Evolutionary conservation across 2,113 vertebrate genomes (phyloP).

Genomic region (Cavia aperea): DNA sequence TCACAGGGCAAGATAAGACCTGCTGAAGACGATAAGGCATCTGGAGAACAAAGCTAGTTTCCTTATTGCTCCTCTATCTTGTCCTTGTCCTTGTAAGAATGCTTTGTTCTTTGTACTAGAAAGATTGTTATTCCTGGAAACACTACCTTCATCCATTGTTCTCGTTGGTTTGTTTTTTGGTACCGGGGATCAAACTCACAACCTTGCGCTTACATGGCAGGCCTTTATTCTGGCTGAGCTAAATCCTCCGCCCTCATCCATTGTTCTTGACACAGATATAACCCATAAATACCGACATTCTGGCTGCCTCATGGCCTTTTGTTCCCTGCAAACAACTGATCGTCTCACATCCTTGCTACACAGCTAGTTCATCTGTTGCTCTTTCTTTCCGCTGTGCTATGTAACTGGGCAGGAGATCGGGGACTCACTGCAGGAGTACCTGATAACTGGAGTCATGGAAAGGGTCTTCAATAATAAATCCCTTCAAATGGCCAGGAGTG

Average conservation of each 20-base stretch:
- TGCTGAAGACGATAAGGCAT: not conserved
- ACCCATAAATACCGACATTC: not conserved
- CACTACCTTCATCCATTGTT: not conserved
- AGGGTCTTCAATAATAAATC: not conserved
- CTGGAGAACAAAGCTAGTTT: not conserved
- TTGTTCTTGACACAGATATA: not conserved
- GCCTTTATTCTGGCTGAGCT: too few species aligned
- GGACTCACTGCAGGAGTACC: not conserved
- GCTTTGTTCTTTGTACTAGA: too few species aligned
- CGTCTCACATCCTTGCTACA: not conserved
- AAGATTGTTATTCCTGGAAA: too few species aligned
- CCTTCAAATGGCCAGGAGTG: not conserved
- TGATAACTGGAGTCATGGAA: not conserved
- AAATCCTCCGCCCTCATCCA: too few species aligned
- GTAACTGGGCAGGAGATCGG: not conserved
- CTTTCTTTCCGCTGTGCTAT: not conserved
- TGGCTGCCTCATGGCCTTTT: not conserved
- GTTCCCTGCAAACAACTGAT: not conserved
- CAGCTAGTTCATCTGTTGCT: not conserved
- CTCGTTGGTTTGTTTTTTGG: too few species aligned
- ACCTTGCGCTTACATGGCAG: too few species aligned
- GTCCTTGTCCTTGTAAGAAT: too few species aligned
- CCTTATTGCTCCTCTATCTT: too few species aligned
- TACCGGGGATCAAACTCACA: too few species aligned
- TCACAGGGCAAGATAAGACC: not conserved